A percentile compares a stretch with the other conserved stretches of the same genome.
phyloP scores from a whole-genome alignment of 1,140 invertebrate species.

The Tribolium castaneum region DNA sequence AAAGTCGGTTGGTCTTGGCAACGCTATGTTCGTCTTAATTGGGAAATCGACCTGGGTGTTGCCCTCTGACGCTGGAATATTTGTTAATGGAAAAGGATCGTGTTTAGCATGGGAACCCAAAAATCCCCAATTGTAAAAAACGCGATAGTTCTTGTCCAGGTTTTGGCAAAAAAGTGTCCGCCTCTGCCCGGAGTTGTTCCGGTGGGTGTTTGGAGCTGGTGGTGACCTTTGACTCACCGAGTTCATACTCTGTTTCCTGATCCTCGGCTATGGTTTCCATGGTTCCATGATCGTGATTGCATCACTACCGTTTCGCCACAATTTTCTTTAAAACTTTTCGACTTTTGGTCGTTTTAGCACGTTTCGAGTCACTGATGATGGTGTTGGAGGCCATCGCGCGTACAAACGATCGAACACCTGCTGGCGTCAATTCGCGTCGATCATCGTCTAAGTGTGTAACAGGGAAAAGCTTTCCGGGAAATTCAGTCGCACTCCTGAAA shows the following conservation, averaged over 20 bases:
- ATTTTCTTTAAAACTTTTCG: not conserved
- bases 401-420: not conserved
- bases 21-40: slow-evolving; percentile 13
- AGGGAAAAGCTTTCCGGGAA: slow-evolving; percentile 9
- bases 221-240: slow-evolving; percentile 65
- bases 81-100: not conserved
- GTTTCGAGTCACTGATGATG: not conserved
- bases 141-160: too few relatives aligned
- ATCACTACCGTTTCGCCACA: slow-evolving; percentile 55
- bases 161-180: too few relatives aligned
- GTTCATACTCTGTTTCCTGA: slow-evolving; percentile 73
- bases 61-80: not conserved
- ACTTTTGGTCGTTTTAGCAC: not conserved
- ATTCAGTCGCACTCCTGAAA: not conserved
- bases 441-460: not conserved
- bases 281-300: slow-evolving; percentile 59
- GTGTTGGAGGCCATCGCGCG: not conserved
- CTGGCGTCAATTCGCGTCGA: slow-evolving; percentile 32
- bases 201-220: too few relatives aligned
- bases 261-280: slow-evolving; percentile 77
- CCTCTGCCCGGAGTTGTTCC: too few relatives aligned
- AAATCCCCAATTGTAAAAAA: not conserved
- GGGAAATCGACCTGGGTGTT: slow-evolving; percentile 8
- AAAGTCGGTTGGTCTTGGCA: not conserved
- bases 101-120: not conserved